phyloP scores from a whole-genome alignment of 2,797 vertebrate species.

The Macropodus opercularis region DNA sequence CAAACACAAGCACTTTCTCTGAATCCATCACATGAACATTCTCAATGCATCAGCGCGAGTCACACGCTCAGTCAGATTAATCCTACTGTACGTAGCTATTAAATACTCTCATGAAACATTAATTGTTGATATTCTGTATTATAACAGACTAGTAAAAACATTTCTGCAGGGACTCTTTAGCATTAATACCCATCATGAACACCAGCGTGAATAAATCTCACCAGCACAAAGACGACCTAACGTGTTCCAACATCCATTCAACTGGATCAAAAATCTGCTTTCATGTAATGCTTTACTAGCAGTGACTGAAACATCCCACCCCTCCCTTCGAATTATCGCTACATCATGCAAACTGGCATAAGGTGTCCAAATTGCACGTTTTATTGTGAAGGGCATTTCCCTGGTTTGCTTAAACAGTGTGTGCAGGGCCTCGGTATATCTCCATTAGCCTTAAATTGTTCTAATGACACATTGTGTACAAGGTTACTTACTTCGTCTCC shows the following conservation, averaged over 20 bases:
- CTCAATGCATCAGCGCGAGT: too few species aligned
- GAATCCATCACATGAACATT: too few species aligned
- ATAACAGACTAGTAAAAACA: background rate
- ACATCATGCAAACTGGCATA: slow-evolving; percentile 29
- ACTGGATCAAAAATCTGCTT: too few species aligned
- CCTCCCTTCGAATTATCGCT: slow-evolving; percentile 27
- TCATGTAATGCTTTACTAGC: slow-evolving; percentile 17
- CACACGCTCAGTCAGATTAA: too few species aligned
- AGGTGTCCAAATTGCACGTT: slow-evolving; percentile 33
- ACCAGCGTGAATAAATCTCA: too few species aligned
- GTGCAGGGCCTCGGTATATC: slow-evolving; percentile 52
- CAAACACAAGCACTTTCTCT: background rate
- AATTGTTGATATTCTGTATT: background rate
- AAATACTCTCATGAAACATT: background rate
- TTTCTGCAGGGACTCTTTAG: too few species aligned
- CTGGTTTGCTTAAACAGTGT: slow-evolving; percentile 43
- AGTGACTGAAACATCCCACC: slow-evolving; percentile 5
- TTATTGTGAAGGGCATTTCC: slow-evolving; percentile 47
- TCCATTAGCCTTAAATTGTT: slow-evolving; percentile 71
- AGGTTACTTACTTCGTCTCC: slow-evolving; percentile 77
- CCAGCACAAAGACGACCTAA: too few species aligned
- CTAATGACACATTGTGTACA: slow-evolving; percentile 66
- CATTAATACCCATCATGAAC: too few species aligned
- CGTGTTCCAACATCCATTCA: too few species aligned
- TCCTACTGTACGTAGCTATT: too few species aligned